Evolutionary conservation across 2,113 vertebrate genomes (phyloP), one percentile per base, ranked within the genome.

Genomic region (Psilopsiagon aymara): DNA sequence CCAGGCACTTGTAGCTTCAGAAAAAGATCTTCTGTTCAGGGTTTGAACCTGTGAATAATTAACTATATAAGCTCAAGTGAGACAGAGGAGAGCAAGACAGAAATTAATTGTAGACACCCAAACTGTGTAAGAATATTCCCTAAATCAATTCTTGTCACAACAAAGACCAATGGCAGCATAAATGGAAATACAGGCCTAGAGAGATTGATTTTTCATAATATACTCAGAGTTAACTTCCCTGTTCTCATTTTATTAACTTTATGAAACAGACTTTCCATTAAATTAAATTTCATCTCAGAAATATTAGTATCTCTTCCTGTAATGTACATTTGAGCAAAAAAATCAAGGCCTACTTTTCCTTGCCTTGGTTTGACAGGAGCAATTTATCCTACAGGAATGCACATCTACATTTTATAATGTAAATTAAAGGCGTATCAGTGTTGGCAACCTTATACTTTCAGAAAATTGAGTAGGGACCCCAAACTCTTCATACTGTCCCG

Each of bases 261-360:
- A 89, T 33, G 29, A 83, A 91, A 75, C 29, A 71, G 37, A 67
- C 19, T 37, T 88, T 71, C 69, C 73, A 95, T 74, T 81, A 73
- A 84, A 87, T 86, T 95, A 64, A 21, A 28, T 88, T 88, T 51
- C 20, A 86, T 84, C 24, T 90, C 52, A 83, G 91, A 93, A 96
- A 75, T 24, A 60, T 18, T 86, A 90, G 17, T 88, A 81, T 25
- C 10, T 24, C 23, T 67, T 90, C 74, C 80, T 75, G 13, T 33
- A 78, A 92, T 2, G 8, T 9, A 62, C 21, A 84, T 47, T 86
- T 17, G 5, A 92, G 73, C 63, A 68, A 93, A 94, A 91, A 47
- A 1, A n/a, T n/a, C 13, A 66, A 24, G 13, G 15, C 19, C 25
- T 31, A 17, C 11, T 62, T 88, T 60, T 77, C 47, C 17, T 90